phyloP scores from a whole-genome alignment of 2,888 invertebrate genomes.

The Zonitis immaculata region DNA sequence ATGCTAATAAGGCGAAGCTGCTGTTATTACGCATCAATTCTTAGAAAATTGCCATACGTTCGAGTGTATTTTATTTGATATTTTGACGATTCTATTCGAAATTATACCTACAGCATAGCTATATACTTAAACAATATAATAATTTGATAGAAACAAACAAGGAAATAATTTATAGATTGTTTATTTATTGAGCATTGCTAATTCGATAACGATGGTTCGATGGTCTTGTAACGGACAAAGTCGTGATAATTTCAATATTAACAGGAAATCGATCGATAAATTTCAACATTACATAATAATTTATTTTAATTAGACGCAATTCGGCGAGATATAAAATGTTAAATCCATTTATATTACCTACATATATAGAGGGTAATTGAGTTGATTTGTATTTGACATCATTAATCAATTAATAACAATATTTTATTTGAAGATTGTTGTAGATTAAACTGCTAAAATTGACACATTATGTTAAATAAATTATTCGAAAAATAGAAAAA shows the following conservation, averaged over 20 bases:
- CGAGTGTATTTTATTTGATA: too few species aligned
- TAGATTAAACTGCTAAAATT: not conserved
- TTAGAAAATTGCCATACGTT: conserved; percentile 17
- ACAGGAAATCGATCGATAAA: not conserved
- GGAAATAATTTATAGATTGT: too few species aligned
- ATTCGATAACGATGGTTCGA: too few species aligned
- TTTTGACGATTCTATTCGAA: too few species aligned
- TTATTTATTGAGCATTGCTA: too few species aligned
- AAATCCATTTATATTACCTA: not conserved
- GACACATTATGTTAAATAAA: not conserved
- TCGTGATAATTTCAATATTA: not conserved
- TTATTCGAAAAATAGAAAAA: not conserved
- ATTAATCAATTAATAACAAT: not conserved
- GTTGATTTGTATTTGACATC: too few species aligned
- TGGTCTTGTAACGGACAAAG: too few species aligned
- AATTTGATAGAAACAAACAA: too few species aligned
- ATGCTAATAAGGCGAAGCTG: conserved; percentile 22
- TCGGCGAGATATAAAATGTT: not conserved
- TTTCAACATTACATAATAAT: not conserved
- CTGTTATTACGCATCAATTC: conserved; percentile 29
- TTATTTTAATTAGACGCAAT: not conserved
- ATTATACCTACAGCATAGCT: too few species aligned
- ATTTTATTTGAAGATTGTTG: not conserved
- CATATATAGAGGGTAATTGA: not conserved
- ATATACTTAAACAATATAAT: too few species aligned